Evolutionary conservation across 1,140 invertebrate genomes (phyloP).

Genomic region (Drosophila funebris): DNA sequence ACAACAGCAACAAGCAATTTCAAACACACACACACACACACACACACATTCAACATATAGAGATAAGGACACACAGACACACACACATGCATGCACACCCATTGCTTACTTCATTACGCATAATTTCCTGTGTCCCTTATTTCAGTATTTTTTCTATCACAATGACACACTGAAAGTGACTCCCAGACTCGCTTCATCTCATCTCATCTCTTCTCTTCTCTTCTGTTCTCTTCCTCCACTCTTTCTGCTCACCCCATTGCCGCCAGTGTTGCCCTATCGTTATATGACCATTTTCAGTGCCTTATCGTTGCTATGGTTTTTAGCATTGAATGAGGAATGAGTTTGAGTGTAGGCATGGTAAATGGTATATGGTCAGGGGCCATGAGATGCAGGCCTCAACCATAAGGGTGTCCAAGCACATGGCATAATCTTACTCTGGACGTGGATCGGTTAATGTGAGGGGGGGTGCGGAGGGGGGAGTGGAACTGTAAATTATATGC

Average conservation of each 20-base stretch:
- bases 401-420: conserved; percentile 53
- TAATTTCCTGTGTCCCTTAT: conserved; percentile 72
- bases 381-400: conserved; percentile 36
- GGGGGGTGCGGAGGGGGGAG: background rate
- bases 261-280: conserved; percentile 17
- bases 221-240: background rate
- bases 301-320: conserved; percentile 62
- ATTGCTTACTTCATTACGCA: conserved; percentile 81
- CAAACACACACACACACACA: conserved; percentile 26
- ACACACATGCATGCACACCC: conserved; percentile 28
- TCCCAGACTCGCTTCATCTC: background rate
- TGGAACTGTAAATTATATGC: conserved; percentile 69
- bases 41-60: conserved; percentile 2
- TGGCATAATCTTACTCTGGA: background rate
- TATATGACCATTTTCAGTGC: conserved; percentile 25
- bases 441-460: background rate
- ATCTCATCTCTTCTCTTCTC: background rate
- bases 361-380: conserved; percentile 32
- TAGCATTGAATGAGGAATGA: conserved; percentile 60
- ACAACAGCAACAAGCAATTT: conserved; percentile 52
- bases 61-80: conserved; percentile 35
- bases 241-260: too few species aligned
- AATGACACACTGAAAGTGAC: conserved; percentile 50
- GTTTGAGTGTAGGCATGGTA: background rate
- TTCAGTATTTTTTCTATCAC: conserved; percentile 44